Conservation (phyloP, 2,797 vertebrate species). For the Emydoidea blandingii region DNA sequence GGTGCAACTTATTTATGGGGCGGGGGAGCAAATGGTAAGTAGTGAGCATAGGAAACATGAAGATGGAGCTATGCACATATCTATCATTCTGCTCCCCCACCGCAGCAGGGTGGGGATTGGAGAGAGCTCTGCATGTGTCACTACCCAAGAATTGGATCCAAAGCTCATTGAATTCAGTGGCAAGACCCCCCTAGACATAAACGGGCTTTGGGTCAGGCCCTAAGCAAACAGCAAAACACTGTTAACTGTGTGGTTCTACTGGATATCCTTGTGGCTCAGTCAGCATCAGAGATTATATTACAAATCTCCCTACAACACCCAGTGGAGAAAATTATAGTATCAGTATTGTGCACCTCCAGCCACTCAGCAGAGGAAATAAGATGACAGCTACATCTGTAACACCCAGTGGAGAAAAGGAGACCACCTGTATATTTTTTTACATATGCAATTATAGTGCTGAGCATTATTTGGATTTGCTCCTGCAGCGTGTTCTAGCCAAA, state of each 20-base stretch:
- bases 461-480: conserved; percentile 46
- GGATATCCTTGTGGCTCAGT: not conserved
- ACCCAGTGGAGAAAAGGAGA: conserved; percentile 37
- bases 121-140: rapidly evolving
- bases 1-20: rapidly evolving
- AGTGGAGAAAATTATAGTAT: not conserved
- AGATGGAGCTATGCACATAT: not conserved
- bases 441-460: not conserved
- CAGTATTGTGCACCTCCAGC: conserved; percentile 10
- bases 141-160: rapidly evolving
- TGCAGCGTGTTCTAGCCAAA: conserved; percentile 39
- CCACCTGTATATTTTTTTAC: not conserved
- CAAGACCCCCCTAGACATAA: not conserved
- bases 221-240: not conserved
- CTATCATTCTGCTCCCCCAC: rapidly evolving
- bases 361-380: not conserved
- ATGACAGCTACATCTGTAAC: conserved; percentile 58
- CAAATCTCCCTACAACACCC: conserved; percentile 42
- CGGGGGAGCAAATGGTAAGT: not conserved
- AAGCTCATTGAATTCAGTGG: rapidly evolving
- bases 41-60: not conserved
- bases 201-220: not conserved
- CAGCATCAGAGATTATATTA: not conserved
- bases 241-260: rapidly evolving
- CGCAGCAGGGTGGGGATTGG: rapidly evolving